Evolutionary conservation across 2,888 invertebrate genomes (phyloP).

Genomic region (Nymphalis c-album): DNA sequence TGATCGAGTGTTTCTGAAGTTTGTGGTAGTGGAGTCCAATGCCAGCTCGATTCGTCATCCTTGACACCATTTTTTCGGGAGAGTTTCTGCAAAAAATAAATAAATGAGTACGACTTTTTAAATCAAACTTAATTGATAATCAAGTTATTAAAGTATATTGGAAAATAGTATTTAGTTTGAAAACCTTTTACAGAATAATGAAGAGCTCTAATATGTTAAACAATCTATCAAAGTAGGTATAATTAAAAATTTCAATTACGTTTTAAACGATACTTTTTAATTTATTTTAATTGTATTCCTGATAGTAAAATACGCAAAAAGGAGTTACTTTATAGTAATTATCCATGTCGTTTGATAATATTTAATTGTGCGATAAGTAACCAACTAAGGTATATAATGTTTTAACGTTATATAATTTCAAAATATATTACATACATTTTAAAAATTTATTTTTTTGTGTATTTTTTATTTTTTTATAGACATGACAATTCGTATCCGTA

Average conservation of each 20-base stretch:
- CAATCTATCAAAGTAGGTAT: background rate
- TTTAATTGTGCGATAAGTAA: conserved; percentile 7
- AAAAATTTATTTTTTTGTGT: too few species aligned
- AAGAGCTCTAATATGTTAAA: background rate
- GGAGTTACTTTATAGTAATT: background rate
- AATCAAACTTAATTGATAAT: background rate
- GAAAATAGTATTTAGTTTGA: too few species aligned
- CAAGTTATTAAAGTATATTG: background rate
- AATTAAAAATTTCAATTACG: background rate
- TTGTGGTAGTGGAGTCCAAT: conserved; percentile 76
- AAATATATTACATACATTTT: too few species aligned
- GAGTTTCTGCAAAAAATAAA: conserved; percentile 66
- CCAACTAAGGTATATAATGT: background rate
- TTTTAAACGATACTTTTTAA: conserved; percentile 3
- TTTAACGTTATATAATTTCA: background rate
- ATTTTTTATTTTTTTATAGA: too few species aligned
- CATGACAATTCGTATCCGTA: too few species aligned
- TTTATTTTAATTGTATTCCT: conserved; percentile 9
- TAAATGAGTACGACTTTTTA: background rate
- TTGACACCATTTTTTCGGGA: conserved; percentile 69
- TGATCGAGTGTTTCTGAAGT: conserved; percentile 46
- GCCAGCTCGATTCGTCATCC: conserved; percentile 77
- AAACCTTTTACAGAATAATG: background rate
- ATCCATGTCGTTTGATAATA: conserved; percentile 8
- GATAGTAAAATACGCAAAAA: conserved; percentile 1